Percentiles rank a stretch among this genome's conserved stretches.
Conservation (phyloP, 2,797 vertebrate species). For the Cyclopterus lumpus region DNA sequence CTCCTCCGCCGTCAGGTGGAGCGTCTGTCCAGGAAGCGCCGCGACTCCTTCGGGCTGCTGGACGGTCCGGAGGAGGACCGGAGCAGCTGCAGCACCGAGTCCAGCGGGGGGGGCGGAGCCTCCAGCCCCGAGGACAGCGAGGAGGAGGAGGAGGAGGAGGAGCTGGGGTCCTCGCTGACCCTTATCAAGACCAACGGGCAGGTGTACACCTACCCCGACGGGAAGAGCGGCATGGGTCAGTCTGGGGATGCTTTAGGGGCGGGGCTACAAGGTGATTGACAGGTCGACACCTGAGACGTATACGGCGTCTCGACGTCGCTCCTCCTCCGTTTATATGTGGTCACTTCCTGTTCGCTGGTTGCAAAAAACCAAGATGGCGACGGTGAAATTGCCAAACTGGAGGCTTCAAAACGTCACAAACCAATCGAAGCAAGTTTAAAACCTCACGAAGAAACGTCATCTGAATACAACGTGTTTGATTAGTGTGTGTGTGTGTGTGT, state of each 20-base stretch:
- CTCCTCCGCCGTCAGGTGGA: conserved; percentile 80
- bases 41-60: conserved; percentile 93
- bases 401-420: too few relatives aligned
- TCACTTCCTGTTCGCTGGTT: too few relatives aligned
- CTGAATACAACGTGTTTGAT: too few relatives aligned
- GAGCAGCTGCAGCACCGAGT: conserved; percentile 93
- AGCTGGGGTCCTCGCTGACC: conserved; percentile 86
- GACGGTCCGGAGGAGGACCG: conserved; percentile 88
- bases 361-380: too few relatives aligned
- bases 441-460: too few relatives aligned
- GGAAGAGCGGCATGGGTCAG: conserved; percentile 97
- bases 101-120: conserved; percentile 86
- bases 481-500: too few relatives aligned
- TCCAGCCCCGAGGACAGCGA: conserved; percentile 94
- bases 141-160: conserved; percentile 83
- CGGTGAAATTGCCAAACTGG: too few relatives aligned
- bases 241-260: conserved; percentile 26
- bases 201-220: conserved; percentile 96
- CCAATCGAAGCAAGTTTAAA: too few relatives aligned
- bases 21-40: conserved; percentile 86
- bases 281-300: too few relatives aligned
- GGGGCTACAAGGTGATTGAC: too few relatives aligned
- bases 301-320: too few relatives aligned
- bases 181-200: conserved; percentile 98
- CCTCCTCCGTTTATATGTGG: too few relatives aligned